phyloP scores from a whole-genome alignment of 2,797 vertebrate genomes.

The Loris lydekkerianus region DNA sequence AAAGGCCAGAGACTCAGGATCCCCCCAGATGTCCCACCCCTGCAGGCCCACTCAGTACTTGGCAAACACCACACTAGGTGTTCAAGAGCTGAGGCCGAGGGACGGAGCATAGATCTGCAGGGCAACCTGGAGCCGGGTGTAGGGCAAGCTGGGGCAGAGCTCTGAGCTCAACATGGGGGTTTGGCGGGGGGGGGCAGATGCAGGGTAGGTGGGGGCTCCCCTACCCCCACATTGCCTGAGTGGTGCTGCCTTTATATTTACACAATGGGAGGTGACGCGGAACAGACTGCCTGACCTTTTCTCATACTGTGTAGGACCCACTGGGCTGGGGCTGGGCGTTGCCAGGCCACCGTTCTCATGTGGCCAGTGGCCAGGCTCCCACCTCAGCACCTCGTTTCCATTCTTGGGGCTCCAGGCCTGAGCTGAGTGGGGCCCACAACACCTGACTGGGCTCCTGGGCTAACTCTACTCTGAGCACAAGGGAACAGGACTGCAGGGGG shows the following conservation, averaged over 20 bases:
- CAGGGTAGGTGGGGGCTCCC: too few relatives aligned
- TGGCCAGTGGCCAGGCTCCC: not conserved
- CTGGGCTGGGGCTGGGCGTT: too few relatives aligned
- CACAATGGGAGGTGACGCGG: not conserved
- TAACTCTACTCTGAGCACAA: not conserved
- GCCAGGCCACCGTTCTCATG: too few relatives aligned
- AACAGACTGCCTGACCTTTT: not conserved
- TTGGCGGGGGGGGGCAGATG: too few relatives aligned
- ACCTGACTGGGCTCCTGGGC: too few relatives aligned
- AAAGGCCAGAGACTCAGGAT: not conserved
- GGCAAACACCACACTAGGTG: not conserved
- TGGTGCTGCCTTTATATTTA: not conserved
- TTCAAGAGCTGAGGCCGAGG: not conserved
- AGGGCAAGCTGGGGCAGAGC: not conserved
- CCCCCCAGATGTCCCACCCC: not conserved
- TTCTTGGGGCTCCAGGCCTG: not conserved
- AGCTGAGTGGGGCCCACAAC: not conserved
- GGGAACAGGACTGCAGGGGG: not conserved
- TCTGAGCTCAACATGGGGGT: not conserved
- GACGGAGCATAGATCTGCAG: not conserved
- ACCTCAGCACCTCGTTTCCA: not conserved
- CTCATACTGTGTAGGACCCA: too few relatives aligned
- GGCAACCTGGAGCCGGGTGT: rapidly evolving
- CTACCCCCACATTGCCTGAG: not conserved
- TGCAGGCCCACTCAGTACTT: too few relatives aligned